phyloP scores from a whole-genome alignment of 2,797 vertebrate species.

The Pseudocheirus occidentalis region DNA sequence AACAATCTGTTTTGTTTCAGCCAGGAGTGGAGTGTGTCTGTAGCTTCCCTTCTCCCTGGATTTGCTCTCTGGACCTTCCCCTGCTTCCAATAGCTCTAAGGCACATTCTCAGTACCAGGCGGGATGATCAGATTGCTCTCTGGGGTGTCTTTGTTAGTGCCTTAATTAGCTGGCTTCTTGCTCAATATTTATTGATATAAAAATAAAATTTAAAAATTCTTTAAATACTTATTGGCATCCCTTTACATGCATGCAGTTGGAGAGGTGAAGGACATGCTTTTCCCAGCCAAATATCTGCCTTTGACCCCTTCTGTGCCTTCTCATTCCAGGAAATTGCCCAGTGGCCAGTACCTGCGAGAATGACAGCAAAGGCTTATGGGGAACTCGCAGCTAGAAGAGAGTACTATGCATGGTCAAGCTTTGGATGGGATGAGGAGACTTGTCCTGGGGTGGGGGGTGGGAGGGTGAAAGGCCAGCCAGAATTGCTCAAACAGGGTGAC shows the following conservation, averaged over 20 bases:
- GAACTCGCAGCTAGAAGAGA: not conserved
- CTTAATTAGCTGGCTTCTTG: not conserved
- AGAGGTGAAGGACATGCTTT: not conserved
- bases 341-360: not conserved
- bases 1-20: not conserved
- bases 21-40: not conserved
- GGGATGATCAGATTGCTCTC: not conserved
- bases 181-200: not conserved
- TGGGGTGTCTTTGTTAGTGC: not conserved
- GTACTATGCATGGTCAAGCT: not conserved
- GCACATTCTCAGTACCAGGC: not conserved
- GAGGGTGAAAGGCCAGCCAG: not conserved
- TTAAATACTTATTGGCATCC: not conserved
- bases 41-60: not conserved
- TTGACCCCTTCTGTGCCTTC: not conserved
- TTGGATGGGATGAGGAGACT: not conserved
- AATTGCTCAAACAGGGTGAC: not conserved
- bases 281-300: not conserved
- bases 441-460: not conserved
- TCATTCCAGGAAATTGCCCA: not conserved
- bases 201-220: not conserved
- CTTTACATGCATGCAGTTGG: not conserved
- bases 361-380: not conserved
- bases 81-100: not conserved
- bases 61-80: not conserved